Evolutionary conservation across 2,113 vertebrate genomes (phyloP), one percentile per base, ranked within the genome.

Genomic region (Craseonycteris thonglongyai): DNA sequence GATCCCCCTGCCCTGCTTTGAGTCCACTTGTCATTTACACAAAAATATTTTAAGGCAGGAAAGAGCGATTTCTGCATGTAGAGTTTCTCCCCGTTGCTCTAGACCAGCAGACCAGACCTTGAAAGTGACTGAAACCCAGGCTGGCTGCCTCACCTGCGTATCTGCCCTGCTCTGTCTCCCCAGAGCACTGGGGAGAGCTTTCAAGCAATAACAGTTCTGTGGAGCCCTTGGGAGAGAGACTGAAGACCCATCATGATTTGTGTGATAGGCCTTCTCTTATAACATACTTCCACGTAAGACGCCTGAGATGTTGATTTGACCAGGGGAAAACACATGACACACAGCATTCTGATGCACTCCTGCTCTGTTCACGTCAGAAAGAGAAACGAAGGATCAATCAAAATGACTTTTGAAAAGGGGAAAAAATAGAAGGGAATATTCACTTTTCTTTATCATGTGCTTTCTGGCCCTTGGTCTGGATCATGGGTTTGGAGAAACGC

Each of bases 301-400:
- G 1, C 71, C 14, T 1, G 2, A 42, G 28, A 30, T 45, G 42
- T 30, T 28, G 58, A n/a, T 24, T 9, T 47, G 81, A 54, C 54
- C 56, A 22, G 33, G 21, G 35, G 71, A 38, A 68, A 78, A 24
- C 54, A 35, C 2, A 2, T 21, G 47, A 24, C 63, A 14, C 35
- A 2, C 0, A 1, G 54, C 6, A 28, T 72, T 56, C 28, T 24
- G 14, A 81, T 1, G 9, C 0, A 0, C 5, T 61, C 33, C 54
- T 35, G 19, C n/a, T 92, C 30, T 71, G 22, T 38, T 85, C 59
- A 65, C 22, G 22, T 9, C 56, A 61, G 88, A 58, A 96, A 78
- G 0, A 56, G 33, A 45, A 79, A 18, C 58, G 26, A 28, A 94
- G 22, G 42, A 49, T 49, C 40, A 95, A 81, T 2, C 24, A 38